Conservation (phyloP, 23 tunicate species). For the Oikopleura dioica region DNA sequence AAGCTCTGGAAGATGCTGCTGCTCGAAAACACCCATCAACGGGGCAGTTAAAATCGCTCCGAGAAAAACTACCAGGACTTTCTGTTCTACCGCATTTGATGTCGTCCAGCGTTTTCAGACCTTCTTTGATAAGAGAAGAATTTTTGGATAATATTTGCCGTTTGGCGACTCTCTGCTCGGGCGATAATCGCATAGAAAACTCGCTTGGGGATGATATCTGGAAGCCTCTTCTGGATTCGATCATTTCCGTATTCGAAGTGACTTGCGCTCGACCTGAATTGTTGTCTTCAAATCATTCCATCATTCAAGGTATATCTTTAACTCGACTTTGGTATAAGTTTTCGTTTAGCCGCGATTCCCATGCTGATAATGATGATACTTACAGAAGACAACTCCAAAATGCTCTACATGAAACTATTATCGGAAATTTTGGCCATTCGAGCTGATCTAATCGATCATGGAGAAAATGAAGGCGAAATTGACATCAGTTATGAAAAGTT, state of each 20-base stretch:
- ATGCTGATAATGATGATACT: too few relatives aligned
- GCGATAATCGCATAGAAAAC: neutral
- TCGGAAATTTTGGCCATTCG: too few relatives aligned
- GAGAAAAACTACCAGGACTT: neutral
- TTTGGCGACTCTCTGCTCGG: neutral
- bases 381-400: too few relatives aligned
- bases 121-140: neutral
- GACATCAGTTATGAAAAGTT: too few relatives aligned
- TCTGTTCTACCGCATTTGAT: slow-evolving; percentile 5
- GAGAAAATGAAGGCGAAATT: too few relatives aligned
- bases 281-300: too few relatives aligned
- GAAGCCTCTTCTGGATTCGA: neutral
- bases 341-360: too few relatives aligned
- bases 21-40: neutral
- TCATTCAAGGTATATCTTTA: too few relatives aligned
- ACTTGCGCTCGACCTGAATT: neutral
- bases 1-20: neutral
- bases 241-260: slow-evolving; percentile 5
- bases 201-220: neutral
- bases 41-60: neutral
- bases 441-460: too few relatives aligned
- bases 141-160: neutral
- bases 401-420: too few relatives aligned
- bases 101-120: slow-evolving; percentile 8
- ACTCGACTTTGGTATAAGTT: too few relatives aligned